phyloP scores from a whole-genome alignment of 1,140 invertebrate genomes.

The Subanguina moxae region DNA sequence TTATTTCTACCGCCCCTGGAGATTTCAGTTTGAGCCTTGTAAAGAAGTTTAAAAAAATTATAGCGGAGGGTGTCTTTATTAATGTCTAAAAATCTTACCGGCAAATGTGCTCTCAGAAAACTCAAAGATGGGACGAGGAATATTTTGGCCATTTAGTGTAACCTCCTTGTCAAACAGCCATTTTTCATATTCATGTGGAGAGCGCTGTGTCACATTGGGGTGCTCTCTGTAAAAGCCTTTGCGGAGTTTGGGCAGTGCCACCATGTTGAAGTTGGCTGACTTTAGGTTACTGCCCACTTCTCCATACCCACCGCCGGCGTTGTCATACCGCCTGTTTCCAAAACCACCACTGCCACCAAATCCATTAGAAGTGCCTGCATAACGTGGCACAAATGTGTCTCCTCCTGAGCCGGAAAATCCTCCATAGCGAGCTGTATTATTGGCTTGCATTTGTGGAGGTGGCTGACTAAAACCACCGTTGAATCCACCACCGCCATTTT shows the following conservation, averaged over 20 bases:
- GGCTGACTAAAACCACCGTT: no score
- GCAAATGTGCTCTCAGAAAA: constrained; percentile 51
- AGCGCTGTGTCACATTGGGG: constrained; percentile 43
- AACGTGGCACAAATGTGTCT: no score
- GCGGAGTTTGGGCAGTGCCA: constrained; percentile 46
- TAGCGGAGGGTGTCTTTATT: not conserved
- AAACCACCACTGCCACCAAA: no score
- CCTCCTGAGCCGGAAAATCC: no score
- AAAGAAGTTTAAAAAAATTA: not conserved
- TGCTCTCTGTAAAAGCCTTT: constrained; percentile 55
- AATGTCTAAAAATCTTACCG: constrained; percentile 12
- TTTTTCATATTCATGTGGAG: constrained; percentile 45
- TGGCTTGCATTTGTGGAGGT: no score
- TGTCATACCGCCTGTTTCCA: no score
- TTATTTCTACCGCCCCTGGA: constrained; percentile 20
- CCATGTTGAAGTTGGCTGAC: constrained; percentile 21
- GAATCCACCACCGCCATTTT: no score
- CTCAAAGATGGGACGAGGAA: constrained; percentile 53
- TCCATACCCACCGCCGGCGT: no score
- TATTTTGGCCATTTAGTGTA: constrained; percentile 44
- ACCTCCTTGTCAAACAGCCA: constrained; percentile 54
- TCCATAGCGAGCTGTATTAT: no score
- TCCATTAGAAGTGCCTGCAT: no score
- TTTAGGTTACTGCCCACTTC: no score
- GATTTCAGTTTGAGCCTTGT: no score